Evolutionary conservation across 1,140 invertebrate species (phyloP).

Genomic region (Riptortus pedestris): DNA sequence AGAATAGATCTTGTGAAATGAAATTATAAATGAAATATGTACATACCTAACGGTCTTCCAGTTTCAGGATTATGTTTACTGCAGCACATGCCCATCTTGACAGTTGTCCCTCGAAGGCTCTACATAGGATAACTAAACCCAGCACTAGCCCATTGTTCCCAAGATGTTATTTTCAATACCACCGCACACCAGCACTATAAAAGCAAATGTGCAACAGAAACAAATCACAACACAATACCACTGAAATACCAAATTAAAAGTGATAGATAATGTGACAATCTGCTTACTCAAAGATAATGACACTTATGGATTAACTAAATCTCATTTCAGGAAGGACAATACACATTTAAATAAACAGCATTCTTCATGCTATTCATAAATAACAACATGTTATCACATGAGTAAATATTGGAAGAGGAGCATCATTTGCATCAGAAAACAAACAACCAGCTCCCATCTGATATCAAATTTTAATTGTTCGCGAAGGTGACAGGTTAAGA

Average conservation of each 20-base stretch:
- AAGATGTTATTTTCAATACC: not conserved
- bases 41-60: slow-evolving; percentile 31
- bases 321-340: not conserved
- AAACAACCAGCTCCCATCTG: too few relatives aligned
- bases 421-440: too few relatives aligned
- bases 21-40: not conserved
- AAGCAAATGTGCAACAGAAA: not conserved
- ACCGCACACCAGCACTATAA: not conserved
- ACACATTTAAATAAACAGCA: too few relatives aligned
- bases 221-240: not conserved
- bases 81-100: slow-evolving; percentile 35
- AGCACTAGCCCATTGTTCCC: slow-evolving; percentile 8
- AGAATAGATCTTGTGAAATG: not conserved
- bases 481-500: slow-evolving; percentile 6
- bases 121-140: not conserved
- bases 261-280: not conserved
- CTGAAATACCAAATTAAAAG: not conserved
- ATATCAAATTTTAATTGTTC: too few relatives aligned
- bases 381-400: too few relatives aligned
- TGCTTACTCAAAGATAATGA: not conserved
- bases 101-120: not conserved
- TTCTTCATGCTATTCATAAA: too few relatives aligned
- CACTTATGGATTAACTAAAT: not conserved
- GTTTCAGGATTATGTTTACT: slow-evolving; percentile 33
- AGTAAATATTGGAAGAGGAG: too few relatives aligned